Evolutionary conservation across 2,888 invertebrate species (phyloP).

Genomic region (Diabrotica balteata): DNA sequence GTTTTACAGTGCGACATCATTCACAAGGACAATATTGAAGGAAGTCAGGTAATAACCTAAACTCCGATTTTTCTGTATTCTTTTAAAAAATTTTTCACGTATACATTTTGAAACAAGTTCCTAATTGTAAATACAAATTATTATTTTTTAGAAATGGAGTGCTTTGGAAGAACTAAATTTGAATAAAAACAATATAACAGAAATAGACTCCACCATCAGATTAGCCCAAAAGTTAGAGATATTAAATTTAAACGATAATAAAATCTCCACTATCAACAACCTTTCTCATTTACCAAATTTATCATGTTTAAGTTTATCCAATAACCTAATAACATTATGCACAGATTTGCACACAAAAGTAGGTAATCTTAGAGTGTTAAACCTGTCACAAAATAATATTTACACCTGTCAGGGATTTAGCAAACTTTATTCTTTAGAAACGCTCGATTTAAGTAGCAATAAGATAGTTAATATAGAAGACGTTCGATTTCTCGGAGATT

Average conservation of each 20-base stretch:
- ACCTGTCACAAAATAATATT: conserved; percentile 85
- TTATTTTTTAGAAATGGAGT: conserved; percentile 69
- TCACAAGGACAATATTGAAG: conserved; percentile 67
- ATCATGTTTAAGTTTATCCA: conserved; percentile 77
- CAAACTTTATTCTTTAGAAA: conserved; percentile 85
- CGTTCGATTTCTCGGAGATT: conserved; percentile 76
- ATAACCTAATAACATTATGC: conserved; percentile 77
- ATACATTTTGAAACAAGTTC: no score
- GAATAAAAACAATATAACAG: conserved; percentile 77
- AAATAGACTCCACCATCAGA: conserved; percentile 82
- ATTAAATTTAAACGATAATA: conserved; percentile 80
- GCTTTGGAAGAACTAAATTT: conserved; percentile 76
- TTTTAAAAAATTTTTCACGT: no score
- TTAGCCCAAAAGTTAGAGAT: conserved; percentile 75
- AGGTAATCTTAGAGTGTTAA: conserved; percentile 86
- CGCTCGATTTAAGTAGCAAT: conserved; percentile 88
- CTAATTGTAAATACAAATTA: not conserved
- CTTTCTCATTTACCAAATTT: conserved; percentile 81
- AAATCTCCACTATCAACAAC: conserved; percentile 75
- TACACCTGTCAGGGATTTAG: conserved; percentile 74
- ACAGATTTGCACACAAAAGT: conserved; percentile 83
- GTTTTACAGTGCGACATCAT: conserved; percentile 85
- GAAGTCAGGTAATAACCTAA: conserved; percentile 52
- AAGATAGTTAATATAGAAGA: conserved; percentile 80
- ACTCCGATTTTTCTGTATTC: no score